Conservation (phyloP, 2,113 vertebrate species). For the Antechinus flavipes region DNA sequence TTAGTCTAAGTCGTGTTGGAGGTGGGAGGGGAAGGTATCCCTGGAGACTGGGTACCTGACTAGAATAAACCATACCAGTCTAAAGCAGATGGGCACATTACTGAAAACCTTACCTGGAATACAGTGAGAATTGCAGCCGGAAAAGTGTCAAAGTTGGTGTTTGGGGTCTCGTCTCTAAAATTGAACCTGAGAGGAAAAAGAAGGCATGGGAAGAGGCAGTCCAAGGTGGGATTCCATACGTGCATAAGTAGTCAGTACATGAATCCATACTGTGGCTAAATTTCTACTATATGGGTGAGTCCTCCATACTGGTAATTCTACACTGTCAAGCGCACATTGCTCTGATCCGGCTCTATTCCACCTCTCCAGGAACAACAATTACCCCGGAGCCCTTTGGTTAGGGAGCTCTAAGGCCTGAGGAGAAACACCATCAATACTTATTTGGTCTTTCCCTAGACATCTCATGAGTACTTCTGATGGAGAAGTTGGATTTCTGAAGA, state of each 20-base stretch:
- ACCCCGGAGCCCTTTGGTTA: background rate
- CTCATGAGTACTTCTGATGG: background rate
- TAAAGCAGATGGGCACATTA: background rate
- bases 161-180: conserved; percentile 95
- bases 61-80: background rate
- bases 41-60: background rate
- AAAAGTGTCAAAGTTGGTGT: conserved; percentile 98
- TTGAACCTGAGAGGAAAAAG: conserved; percentile 90
- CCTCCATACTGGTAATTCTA: background rate
- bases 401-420: background rate
- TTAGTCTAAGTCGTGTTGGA: too few species aligned
- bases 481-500: background rate
- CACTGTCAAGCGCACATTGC: background rate
- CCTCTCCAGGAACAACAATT: background rate
- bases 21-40: background rate
- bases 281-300: background rate
- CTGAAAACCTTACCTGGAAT: conserved; percentile 92
- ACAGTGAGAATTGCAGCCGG: conserved; percentile 98
- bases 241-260: accelerated
- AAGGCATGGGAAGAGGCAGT: background rate
- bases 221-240: accelerated
- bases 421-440: background rate
- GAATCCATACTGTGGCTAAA: background rate
- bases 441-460: background rate
- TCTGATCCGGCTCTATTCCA: background rate